phyloP scores from a whole-genome alignment of 2,113 vertebrate species.

The Anarhynchus alexandrinus region DNA sequence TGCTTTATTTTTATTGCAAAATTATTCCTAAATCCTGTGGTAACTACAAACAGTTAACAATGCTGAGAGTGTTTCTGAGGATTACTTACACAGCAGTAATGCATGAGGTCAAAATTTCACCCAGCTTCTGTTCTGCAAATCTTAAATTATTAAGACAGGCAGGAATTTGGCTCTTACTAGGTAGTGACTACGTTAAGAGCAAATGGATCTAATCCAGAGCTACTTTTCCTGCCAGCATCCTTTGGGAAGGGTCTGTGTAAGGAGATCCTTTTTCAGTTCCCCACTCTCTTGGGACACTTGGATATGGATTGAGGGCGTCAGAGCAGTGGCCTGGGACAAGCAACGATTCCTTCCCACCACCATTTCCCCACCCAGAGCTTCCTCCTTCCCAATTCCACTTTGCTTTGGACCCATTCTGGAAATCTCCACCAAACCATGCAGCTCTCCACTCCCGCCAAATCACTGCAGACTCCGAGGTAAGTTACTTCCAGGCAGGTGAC shows the following conservation, averaged over 20 bases:
- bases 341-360: not conserved
- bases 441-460: not conserved
- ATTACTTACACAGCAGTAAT: slow-evolving; percentile 39
- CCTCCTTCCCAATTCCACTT: not conserved
- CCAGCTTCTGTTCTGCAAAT: slow-evolving; percentile 19
- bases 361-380: not conserved
- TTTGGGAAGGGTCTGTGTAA: not conserved
- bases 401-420: not conserved
- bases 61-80: not conserved
- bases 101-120: slow-evolving; percentile 33
- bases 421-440: not conserved
- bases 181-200: slow-evolving; percentile 36
- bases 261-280: not conserved
- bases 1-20: not conserved
- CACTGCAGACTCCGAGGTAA: not conserved
- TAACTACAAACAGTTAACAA: slow-evolving; percentile 17
- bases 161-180: slow-evolving; percentile 41
- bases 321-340: not conserved
- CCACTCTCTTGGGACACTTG: not conserved
- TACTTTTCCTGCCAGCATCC: slow-evolving; percentile 5
- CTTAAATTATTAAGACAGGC: slow-evolving; percentile 52
- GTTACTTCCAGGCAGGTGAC: not conserved
- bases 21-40: not conserved
- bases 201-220: slow-evolving; percentile 30
- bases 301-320: not conserved